Conservation (phyloP, 2,888 invertebrate species). For the Tenthredo scrophulariae region DNA sequence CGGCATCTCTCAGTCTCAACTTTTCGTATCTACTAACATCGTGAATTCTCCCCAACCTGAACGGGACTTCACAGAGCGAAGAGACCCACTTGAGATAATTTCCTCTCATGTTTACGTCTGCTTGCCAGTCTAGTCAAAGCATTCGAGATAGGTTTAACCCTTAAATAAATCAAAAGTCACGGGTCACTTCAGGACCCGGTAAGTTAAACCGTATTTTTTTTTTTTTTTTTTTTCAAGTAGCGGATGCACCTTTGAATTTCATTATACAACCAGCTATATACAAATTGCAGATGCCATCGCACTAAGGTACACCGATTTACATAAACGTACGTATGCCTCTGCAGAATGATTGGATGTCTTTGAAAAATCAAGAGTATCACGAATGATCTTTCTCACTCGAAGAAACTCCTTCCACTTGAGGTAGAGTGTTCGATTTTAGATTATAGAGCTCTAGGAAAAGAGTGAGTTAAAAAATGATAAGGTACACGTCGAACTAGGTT, state of each 20-base stretch:
- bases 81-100: slow-evolving; percentile 51
- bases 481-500: neutral
- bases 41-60: neutral
- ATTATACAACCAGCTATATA: neutral
- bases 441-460: neutral
- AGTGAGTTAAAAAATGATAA: neutral
- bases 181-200: slow-evolving; percentile 22
- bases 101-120: slow-evolving; percentile 48
- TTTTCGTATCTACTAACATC: neutral
- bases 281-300: neutral
- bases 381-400: neutral
- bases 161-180: slow-evolving; percentile 48
- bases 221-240: neutral
- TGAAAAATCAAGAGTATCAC: no score
- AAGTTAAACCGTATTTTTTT: neutral
- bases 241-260: neutral
- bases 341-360: neutral
- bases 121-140: slow-evolving; percentile 40
- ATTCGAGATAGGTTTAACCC: slow-evolving; percentile 43
- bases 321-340: neutral
- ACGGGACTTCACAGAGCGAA: slow-evolving; percentile 5
- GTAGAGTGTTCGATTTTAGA: neutral
- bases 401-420: neutral
- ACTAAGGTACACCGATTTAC: neutral
- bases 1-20: neutral